Evolutionary conservation across 2,888 invertebrate genomes (phyloP), one percentile per base, ranked within the genome.

Genomic region (Metacarcinus magister): DNA sequence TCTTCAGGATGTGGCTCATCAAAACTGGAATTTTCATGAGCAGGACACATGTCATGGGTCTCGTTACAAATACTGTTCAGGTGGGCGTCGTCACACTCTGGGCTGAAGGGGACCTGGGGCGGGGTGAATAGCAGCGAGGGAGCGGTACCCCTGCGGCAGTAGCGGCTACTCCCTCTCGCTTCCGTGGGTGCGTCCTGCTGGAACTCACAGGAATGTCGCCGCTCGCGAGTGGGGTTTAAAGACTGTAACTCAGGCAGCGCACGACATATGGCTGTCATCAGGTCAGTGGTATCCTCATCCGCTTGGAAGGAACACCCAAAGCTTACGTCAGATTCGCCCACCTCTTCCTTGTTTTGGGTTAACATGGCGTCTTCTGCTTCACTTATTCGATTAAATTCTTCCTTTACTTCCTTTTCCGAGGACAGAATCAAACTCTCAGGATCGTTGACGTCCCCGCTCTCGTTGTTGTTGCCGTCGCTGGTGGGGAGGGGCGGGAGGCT

Each of bases 221-320:
- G 91, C 46, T 43, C 95, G 46, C 89, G 28, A 46, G 75, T 75
- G n/a, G 75, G 92, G 95, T 96, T 94, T 23, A 96, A 28, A 60
- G 92, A 67, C 48, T 96, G 95, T 19, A 96, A 75, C 67, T 96
- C 96, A 19, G 96, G 96, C 39, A 96, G 46, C 44, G 92, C 94
- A 23, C 96, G 96, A 32, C 96, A 96, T 3, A 96, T 96, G 54
- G 96, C 93, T 8, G 96, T 67, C 96, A 96, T 96, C 1, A 96
- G 94, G 75, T 96, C 96, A 28, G 96, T 96, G 39, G 95, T 32
- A 44, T 95, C 94, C 90, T 96, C 96, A 13, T 60, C 93, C 28
- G 54, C 54, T 7, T 91, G 54, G n/a, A 39, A 90, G 43, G 67
- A 44, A 60, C 43, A 60, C 16, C 13, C n/a, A 4, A 92, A 32